Evolutionary conservation across 2,888 invertebrate genomes (phyloP).

Genomic region (Protodeltote pygarga): DNA sequence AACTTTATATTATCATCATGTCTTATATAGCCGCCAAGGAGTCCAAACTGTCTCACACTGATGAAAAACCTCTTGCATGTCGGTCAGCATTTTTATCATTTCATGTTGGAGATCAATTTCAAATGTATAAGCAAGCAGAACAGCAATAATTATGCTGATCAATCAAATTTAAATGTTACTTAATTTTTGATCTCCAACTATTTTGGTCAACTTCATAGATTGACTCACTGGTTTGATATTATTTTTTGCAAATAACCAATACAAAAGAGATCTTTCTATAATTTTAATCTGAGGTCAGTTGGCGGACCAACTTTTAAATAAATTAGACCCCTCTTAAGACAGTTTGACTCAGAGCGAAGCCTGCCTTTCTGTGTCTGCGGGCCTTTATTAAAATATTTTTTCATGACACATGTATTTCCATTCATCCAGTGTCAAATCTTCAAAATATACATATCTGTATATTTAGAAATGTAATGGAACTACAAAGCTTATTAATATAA

Average conservation of each 20-base stretch:
- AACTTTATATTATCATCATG: conserved; percentile 62
- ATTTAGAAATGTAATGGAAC: conserved; percentile 31
- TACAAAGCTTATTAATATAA: conserved; percentile 40
- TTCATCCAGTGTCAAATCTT: conserved; percentile 31
- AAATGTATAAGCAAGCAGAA: conserved; percentile 7
- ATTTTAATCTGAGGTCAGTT: conserved; percentile 6
- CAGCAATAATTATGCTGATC: conserved; percentile 13
- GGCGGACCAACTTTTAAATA: conserved; percentile 1
- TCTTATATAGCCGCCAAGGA: conserved; percentile 38
- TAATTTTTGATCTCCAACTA: conserved; percentile 27
- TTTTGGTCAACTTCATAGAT: neutral
- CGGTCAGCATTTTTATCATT: too few species aligned
- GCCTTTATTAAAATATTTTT: conserved; percentile 10
- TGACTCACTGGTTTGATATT: conserved; percentile 14
- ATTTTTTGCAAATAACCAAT: conserved; percentile 2
- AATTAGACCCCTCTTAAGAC: conserved; percentile 5
- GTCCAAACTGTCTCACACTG: conserved; percentile 31
- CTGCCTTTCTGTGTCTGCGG: conserved; percentile 18
- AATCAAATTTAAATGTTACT: neutral
- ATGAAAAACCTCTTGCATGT: neutral
- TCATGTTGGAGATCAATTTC: conserved; percentile 12
- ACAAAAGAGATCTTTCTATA: conserved; percentile 24
- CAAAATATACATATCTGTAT: conserved; percentile 26
- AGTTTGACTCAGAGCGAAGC: conserved; percentile 31
- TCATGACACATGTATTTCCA: conserved; percentile 20